Evolutionary conservation across 2,797 vertebrate genomes (phyloP).

Genomic region (Rhinogobio ventralis): DNA sequence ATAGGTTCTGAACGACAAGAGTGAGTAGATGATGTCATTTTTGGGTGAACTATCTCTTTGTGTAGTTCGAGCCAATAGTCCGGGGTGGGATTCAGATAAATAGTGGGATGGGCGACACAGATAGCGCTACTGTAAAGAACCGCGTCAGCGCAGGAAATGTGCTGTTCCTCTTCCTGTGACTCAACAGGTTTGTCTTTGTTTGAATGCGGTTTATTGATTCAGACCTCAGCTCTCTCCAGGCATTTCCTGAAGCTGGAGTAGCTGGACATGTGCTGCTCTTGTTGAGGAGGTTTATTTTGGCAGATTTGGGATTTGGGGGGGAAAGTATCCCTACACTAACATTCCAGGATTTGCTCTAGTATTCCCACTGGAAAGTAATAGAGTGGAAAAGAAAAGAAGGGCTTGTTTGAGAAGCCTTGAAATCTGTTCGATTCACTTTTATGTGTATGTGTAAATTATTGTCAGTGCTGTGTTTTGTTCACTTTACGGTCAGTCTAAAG

Average conservation of each 20-base stretch:
- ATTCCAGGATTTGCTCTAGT: slow-evolving; percentile 79
- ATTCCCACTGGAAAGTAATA: slow-evolving; percentile 72
- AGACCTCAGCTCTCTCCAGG: slow-evolving; percentile 75
- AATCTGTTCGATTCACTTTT: slow-evolving; percentile 67
- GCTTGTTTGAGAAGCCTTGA: slow-evolving; percentile 68
- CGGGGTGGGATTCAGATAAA: background rate
- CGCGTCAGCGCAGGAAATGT: slow-evolving; percentile 49
- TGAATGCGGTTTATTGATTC: slow-evolving; percentile 73
- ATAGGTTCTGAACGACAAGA: background rate
- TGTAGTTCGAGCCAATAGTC: background rate
- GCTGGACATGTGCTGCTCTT: slow-evolving; percentile 76
- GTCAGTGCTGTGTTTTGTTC: slow-evolving; percentile 65
- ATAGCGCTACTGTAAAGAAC: slow-evolving; percentile 41
- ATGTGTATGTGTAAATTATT: slow-evolving; percentile 71
- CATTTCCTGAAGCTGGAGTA: slow-evolving; percentile 78
- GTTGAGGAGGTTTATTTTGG: slow-evolving; percentile 81
- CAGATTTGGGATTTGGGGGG: slow-evolving; percentile 64
- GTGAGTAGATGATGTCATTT: slow-evolving; percentile 3
- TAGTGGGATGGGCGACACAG: background rate
- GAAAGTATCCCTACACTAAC: slow-evolving; percentile 68
- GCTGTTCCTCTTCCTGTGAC: slow-evolving; percentile 58
- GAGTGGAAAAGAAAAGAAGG: slow-evolving; percentile 69
- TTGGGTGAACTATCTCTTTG: background rate
- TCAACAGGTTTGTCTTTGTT: slow-evolving; percentile 71
- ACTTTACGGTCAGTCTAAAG: slow-evolving; percentile 64